Conservation (phyloP, 2,113 vertebrate genomes). For the Thunnus maccoyii region DNA sequence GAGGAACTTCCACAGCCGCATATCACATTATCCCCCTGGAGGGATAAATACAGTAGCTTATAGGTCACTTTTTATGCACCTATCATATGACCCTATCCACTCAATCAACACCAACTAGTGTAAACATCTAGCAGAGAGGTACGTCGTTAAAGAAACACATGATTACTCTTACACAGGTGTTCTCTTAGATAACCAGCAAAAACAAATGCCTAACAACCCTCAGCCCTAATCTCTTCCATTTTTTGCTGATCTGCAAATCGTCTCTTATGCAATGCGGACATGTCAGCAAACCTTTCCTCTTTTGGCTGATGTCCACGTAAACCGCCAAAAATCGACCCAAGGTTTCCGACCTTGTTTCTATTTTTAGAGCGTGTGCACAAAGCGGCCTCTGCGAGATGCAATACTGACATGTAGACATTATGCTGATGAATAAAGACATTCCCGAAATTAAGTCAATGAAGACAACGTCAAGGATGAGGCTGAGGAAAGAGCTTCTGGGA, state of each 20-base stretch:
- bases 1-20: neutral
- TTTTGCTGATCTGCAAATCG: constrained; percentile 53
- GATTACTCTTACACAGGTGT: constrained; percentile 27
- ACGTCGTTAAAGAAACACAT: neutral
- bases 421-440: constrained; percentile 33
- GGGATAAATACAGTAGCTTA: neutral
- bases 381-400: constrained; percentile 33
- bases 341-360: constrained; percentile 56
- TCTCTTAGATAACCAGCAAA: neutral
- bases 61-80: neutral
- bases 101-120: neutral
- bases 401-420: neutral
- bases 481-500: neutral
- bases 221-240: constrained; percentile 38
- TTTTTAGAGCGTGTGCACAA: constrained; percentile 35
- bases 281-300: constrained; percentile 45
- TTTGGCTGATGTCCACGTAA: constrained; percentile 63
- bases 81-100: neutral
- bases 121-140: neutral
- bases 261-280: constrained; percentile 46
- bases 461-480: constrained; percentile 13
- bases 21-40: neutral
- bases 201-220: constrained; percentile 17
- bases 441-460: constrained; percentile 30
- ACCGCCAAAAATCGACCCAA: constrained; percentile 38